phyloP scores from a whole-genome alignment of 2,888 invertebrate species.

The Lepetodrilus schrolli region DNA sequence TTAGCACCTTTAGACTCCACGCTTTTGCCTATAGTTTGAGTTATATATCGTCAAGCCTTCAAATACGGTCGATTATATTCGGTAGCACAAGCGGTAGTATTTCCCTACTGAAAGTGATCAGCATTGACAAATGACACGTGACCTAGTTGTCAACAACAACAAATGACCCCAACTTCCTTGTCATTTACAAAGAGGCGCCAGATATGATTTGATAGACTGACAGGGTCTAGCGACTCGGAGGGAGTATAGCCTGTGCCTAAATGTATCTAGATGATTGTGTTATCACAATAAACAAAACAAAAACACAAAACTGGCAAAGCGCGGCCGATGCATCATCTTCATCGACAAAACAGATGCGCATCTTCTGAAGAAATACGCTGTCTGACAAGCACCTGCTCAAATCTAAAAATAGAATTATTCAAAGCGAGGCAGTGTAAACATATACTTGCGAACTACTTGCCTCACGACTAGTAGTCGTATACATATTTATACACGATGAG shows the following conservation, averaged over 20 bases:
- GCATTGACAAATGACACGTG: conserved; percentile 12
- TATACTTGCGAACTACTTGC: background rate
- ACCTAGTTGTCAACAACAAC: conserved; percentile 26
- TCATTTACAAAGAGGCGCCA: background rate
- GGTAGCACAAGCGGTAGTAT: background rate
- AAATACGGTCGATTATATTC: too few relatives aligned
- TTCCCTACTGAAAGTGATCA: conserved; percentile 12
- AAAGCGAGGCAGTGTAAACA: conserved; percentile 14
- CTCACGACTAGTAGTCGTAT: background rate
- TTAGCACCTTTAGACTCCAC: too few relatives aligned
- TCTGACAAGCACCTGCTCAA: conserved; percentile 16
- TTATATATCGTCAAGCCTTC: too few relatives aligned
- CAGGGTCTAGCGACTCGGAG: background rate
- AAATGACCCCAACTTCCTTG: background rate
- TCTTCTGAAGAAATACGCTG: background rate
- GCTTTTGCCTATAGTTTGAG: too few relatives aligned
- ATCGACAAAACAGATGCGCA: background rate
- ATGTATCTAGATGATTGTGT: background rate
- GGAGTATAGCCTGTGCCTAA: background rate
- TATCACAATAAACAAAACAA: background rate
- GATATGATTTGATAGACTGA: conserved; percentile 5
- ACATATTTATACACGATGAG: background rate
- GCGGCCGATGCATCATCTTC: background rate
- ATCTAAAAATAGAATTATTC: conserved; percentile 9
- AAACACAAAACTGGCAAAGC: too few relatives aligned